Conservation (phyloP, 2,888 invertebrate genomes). For the Dromius quadrimaculatus region DNA sequence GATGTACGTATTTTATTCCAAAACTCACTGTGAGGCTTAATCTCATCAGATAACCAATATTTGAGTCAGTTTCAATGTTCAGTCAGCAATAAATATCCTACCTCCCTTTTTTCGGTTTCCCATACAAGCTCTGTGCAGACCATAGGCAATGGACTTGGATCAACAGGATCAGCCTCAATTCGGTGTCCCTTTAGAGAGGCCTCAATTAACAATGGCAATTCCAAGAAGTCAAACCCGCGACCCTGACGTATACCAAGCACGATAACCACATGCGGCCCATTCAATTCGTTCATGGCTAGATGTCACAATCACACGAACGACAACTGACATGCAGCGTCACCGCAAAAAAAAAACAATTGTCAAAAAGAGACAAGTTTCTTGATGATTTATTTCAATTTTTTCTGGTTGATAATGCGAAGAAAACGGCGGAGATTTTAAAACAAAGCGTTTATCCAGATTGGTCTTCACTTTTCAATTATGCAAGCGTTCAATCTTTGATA, state of each 20-base stretch:
- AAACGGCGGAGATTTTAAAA: too few relatives aligned
- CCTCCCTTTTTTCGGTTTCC: slow-evolving; percentile 80
- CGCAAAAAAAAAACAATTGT: not conserved
- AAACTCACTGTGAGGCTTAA: too few relatives aligned
- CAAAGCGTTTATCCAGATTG: too few relatives aligned
- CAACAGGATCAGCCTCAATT: slow-evolving; percentile 69
- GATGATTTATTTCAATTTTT: too few relatives aligned
- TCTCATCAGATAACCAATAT: not conserved
- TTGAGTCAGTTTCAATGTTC: slow-evolving; percentile 34
- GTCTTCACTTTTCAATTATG: too few relatives aligned
- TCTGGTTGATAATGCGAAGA: too few relatives aligned
- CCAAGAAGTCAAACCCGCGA: slow-evolving; percentile 65
- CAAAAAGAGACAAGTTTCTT: too few relatives aligned
- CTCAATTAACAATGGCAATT: slow-evolving; percentile 60
- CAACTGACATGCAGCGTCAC: not conserved
- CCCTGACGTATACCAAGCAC: slow-evolving; percentile 78
- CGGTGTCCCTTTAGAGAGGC: slow-evolving; percentile 62
- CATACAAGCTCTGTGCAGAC: slow-evolving; percentile 83
- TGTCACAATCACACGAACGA: not conserved
- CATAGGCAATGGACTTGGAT: slow-evolving; percentile 71
- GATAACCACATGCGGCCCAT: slow-evolving; percentile 74
- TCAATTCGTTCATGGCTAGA: slow-evolving; percentile 74
- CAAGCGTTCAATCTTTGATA: too few relatives aligned
- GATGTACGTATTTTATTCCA: too few relatives aligned
- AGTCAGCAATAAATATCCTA: slow-evolving; percentile 70